These are phyloP conservation scores for Percopsis transmontana DNA, from an alignment of 2,113 vertebrate genomes.

Conservation along the genomic window DNA sequence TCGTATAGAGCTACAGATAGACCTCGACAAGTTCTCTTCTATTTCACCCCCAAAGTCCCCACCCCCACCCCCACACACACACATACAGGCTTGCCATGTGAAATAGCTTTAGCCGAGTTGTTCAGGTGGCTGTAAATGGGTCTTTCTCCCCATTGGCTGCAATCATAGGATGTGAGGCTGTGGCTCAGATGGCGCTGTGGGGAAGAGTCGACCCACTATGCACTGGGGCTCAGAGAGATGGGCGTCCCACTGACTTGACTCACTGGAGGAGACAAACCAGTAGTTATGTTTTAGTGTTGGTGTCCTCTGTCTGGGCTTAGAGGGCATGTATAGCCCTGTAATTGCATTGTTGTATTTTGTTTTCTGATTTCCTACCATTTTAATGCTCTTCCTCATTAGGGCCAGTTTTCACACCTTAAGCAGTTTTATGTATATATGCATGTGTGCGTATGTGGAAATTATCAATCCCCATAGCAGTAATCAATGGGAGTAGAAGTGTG, in stretches of 20 bases:
- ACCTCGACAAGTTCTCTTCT: conserved; percentile 8
- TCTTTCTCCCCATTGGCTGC: conserved; percentile 22
- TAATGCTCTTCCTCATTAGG: conserved; percentile 46
- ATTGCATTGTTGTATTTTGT: neutral
- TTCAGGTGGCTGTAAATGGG: conserved; percentile 44
- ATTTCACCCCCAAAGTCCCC: neutral
- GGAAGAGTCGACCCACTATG: conserved; percentile 11
- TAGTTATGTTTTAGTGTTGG: conserved; percentile 6
- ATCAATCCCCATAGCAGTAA: conserved; percentile 73
- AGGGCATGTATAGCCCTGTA: conserved; percentile 46
- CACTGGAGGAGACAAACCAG: conserved; percentile 38
- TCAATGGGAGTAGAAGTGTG: conserved; percentile 72
- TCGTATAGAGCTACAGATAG: conserved; percentile 25
- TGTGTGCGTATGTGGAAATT: conserved; percentile 49
- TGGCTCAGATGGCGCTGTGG: conserved; percentile 22
- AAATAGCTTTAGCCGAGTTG: conserved; percentile 29
- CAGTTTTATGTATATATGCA: conserved; percentile 10
- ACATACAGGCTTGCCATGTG: conserved; percentile 21
- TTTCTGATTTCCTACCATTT: too few species aligned
- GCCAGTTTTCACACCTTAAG: conserved; percentile 54
- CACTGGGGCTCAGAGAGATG: neutral
- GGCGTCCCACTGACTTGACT: conserved; percentile 30
- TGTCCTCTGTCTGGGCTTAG: conserved; percentile 48
- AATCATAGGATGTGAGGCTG: conserved; percentile 29
- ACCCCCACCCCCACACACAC: neutral